Evolutionary conservation across 2,888 invertebrate species (phyloP).

Genomic region (Phanerotoma sp.): DNA sequence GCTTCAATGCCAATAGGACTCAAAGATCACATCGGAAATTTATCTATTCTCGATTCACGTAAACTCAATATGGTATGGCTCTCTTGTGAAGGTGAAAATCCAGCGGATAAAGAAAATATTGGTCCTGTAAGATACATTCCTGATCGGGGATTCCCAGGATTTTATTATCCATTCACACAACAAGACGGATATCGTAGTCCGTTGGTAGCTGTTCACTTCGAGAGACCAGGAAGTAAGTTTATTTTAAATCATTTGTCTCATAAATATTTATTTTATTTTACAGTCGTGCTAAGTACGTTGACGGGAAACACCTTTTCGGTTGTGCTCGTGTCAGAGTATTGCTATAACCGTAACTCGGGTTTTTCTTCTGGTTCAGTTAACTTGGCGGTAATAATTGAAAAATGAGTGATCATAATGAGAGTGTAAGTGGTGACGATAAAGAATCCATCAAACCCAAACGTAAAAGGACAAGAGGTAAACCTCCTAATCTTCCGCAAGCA

Average conservation of each 20-base stretch:
- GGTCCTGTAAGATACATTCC: conserved; percentile 83
- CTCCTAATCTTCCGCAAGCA: no score
- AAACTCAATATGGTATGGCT: conserved; percentile 86
- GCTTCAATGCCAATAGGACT: conserved; percentile 70
- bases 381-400: no score
- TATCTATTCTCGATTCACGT: conserved; percentile 57
- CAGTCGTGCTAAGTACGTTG: no score
- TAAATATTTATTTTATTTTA: conserved; percentile 42
- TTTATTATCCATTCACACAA: conserved; percentile 87
- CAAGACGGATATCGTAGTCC: conserved; percentile 87
- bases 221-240: conserved; percentile 77
- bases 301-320: no score
- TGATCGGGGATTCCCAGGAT: conserved; percentile 81
- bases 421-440: no score
- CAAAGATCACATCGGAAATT: conserved; percentile 67
- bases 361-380: conserved; percentile 75
- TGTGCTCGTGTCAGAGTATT: no score
- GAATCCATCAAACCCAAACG: no score
- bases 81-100: conserved; percentile 92
- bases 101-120: conserved; percentile 89
- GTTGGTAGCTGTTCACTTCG: conserved; percentile 81
- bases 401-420: no score
- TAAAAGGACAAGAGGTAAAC: no score
- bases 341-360: no score
- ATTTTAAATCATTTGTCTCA: not conserved